Percentiles rank a stretch among this genome's conserved stretches.
Conservation (phyloP, 2,797 vertebrate genomes). For the Sebastes trivittatus region DNA sequence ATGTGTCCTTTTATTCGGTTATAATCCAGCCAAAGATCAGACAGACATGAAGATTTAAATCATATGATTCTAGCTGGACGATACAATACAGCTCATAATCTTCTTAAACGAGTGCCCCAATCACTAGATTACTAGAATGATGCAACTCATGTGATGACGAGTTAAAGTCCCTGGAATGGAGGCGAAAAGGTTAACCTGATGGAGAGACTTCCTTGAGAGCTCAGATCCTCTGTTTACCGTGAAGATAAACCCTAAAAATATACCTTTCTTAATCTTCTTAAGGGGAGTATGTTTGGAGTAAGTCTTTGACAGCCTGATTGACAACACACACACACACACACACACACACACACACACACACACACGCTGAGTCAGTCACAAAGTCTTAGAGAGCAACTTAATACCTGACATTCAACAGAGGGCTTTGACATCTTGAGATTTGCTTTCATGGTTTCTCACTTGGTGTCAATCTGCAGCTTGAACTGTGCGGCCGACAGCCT, state of each 20-base stretch:
- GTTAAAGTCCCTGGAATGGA: conserved; percentile 3
- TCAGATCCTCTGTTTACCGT: conserved; percentile 75
- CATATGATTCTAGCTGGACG: conserved; percentile 38
- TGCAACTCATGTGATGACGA: conserved; percentile 21
- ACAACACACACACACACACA: conserved; percentile 19
- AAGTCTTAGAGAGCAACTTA: conserved; percentile 48
- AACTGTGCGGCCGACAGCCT: conserved; percentile 45
- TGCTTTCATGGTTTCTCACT: conserved; percentile 60
- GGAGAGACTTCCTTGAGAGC: conserved; percentile 43
- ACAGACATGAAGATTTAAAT: conserved; percentile 15
- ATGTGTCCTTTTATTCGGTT: conserved; percentile 7
- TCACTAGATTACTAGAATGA: conserved; percentile 23
- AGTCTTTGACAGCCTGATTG: conserved; percentile 47
- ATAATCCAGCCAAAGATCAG: conserved; percentile 24
- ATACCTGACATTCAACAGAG: conserved; percentile 19
- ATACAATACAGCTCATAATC: conserved; percentile 46
- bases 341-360: conserved; percentile 15
- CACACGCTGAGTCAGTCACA: conserved; percentile 42
- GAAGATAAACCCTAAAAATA: conserved; percentile 93
- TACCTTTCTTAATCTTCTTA: conserved; percentile 91
- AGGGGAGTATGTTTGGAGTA: conserved; percentile 74
- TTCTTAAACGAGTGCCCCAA: conserved; percentile 19
- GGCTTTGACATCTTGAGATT: conserved; percentile 20
- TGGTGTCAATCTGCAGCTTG: conserved; percentile 44
- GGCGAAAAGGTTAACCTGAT: conserved; percentile 40